A percentile compares a stretch with the other conserved stretches of the same genome.
Conservation (phyloP, 2,888 invertebrate species). For the Unio pictorum region DNA sequence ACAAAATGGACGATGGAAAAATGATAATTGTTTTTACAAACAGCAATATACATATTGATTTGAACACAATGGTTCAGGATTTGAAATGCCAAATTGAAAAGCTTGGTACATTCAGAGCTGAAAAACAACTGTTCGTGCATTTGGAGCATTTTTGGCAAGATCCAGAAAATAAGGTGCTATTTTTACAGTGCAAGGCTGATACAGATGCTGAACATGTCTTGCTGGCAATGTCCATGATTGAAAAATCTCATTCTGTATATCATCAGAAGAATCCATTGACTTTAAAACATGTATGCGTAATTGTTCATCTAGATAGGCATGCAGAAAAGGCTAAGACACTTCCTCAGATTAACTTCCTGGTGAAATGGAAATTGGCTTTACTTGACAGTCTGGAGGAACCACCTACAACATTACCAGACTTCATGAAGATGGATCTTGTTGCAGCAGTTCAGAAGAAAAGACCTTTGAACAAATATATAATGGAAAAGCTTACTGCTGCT, state of each 20-base stretch:
- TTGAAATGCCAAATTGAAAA: slow-evolving; percentile 28
- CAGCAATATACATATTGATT: slow-evolving; percentile 32
- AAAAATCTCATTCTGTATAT: slow-evolving; percentile 16
- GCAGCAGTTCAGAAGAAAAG: too few species aligned
- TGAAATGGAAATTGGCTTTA: too few species aligned
- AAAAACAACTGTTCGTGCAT: slow-evolving; percentile 33
- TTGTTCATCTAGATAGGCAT: slow-evolving; percentile 21
- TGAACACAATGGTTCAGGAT: neutral
- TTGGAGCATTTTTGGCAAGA: slow-evolving; percentile 34
- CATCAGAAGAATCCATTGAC: neutral
- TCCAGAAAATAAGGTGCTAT: slow-evolving; percentile 16
- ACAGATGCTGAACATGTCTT: slow-evolving; percentile 38
- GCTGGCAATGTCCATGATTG: slow-evolving; percentile 35
- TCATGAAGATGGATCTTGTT: too few species aligned
- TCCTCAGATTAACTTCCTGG: too few species aligned
- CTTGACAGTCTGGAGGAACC: too few species aligned
- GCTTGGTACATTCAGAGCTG: slow-evolving; percentile 43
- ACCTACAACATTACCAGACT: too few species aligned
- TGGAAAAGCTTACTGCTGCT: too few species aligned
- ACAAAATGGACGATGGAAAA: neutral
- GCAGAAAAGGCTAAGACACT: slow-evolving; percentile 8
- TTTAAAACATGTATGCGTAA: slow-evolving; percentile 20
- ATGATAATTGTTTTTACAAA: slow-evolving; percentile 36
- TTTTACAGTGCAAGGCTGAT: slow-evolving; percentile 35
- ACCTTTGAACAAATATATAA: too few species aligned